phyloP scores from a whole-genome alignment of 2,113 vertebrate species.

The Xenopus laevis region DNA sequence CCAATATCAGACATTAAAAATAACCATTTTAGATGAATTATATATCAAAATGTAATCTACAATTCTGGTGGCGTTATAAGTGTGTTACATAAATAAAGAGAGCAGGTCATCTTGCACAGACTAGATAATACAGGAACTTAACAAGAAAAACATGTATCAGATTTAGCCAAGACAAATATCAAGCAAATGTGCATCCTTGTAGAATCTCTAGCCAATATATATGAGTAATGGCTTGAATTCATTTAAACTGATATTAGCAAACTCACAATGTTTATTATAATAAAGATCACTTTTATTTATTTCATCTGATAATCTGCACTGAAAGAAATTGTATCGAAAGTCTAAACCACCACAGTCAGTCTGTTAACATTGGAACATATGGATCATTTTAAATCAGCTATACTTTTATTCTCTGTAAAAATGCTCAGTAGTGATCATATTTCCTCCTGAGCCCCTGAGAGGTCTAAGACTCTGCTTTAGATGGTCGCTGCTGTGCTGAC shows the following conservation, averaged over 20 bases:
- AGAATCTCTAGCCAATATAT: slow-evolving; percentile 44
- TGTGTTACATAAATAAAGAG: background rate
- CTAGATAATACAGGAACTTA: slow-evolving; percentile 28
- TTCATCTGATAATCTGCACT: slow-evolving; percentile 60
- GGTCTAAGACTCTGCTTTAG: no score
- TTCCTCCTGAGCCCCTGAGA: no score
- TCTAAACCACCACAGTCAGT: slow-evolving; percentile 48
- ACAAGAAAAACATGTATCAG: slow-evolving; percentile 50
- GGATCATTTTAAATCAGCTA: slow-evolving; percentile 63
- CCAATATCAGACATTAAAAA: no score
- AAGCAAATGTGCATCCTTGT: slow-evolving; percentile 42
- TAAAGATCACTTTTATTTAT: slow-evolving; percentile 52
- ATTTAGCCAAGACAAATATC: slow-evolving; percentile 51
- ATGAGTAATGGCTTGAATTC: slow-evolving; percentile 40
- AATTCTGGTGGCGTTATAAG: no score
- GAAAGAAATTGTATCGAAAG: slow-evolving; percentile 59
- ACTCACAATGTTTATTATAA: slow-evolving; percentile 45
- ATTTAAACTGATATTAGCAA: slow-evolving; percentile 52
- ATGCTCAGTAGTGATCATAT: no score
- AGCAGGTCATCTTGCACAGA: slow-evolving; percentile 33
- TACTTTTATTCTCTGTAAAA: slow-evolving; percentile 40
- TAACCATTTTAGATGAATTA: no score
- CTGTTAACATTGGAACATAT: slow-evolving; percentile 70
- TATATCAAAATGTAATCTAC: no score
- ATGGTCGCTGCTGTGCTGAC: no score